These are phyloP conservation scores for Sarcophaga carnaria DNA, from an alignment of 2,888 invertebrate genomes.

Conservation along the genomic window DNA sequence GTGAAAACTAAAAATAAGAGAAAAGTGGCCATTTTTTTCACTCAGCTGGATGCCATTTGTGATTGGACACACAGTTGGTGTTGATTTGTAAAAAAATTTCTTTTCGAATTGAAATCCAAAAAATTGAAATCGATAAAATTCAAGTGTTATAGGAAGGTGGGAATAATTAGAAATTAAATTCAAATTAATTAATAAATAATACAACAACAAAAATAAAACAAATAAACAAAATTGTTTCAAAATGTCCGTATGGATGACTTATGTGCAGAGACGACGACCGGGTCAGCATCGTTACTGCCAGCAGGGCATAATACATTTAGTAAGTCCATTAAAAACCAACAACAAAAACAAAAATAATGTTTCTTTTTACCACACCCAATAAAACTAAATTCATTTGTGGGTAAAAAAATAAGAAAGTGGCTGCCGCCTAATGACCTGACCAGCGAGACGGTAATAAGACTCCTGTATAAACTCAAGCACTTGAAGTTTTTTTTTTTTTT, in stretches of 20 bases:
- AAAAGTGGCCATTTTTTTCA: not conserved
- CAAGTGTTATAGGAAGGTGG: not conserved
- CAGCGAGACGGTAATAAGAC: too few relatives aligned
- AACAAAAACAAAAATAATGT: not conserved
- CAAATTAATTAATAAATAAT: not conserved
- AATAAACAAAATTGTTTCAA: conserved; percentile 27
- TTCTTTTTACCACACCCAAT: not conserved
- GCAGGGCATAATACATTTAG: conserved; percentile 52
- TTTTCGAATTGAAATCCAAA: not conserved
- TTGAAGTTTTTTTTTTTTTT: too few relatives aligned
- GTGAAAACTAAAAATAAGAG: not conserved
- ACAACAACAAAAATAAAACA: not conserved
- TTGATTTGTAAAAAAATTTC: conserved; percentile 19
- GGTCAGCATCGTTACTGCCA: conserved; percentile 69
- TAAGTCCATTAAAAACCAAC: conserved; percentile 24
- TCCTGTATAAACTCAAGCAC: too few relatives aligned
- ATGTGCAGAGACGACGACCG: conserved; percentile 82
- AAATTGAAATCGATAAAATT: not conserved
- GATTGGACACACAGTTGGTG: conserved; percentile 9
- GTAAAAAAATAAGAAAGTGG: too few relatives aligned
- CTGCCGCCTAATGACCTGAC: too few relatives aligned
- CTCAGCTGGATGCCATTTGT: not conserved
- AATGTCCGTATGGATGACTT: conserved; percentile 85
- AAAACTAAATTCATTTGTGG: not conserved
- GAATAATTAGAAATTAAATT: not conserved